Base-by-base conservation (phyloP, 2,888 invertebrate species). In the Epirrita christyi region DNA sequence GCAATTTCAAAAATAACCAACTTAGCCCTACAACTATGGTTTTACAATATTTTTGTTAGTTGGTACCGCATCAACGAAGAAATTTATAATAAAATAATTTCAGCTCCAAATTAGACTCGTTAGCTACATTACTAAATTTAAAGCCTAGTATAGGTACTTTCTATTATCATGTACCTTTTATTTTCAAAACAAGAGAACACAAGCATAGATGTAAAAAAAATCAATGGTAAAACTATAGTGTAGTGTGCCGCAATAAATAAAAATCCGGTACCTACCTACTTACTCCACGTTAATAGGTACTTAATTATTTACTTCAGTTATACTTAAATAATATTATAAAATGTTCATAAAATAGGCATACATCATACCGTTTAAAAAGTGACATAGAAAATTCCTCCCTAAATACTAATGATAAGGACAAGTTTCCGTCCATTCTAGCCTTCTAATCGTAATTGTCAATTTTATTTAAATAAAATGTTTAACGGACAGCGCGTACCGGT, bases 381-480 rank as follows among this genome's bases (percentile, higher is more conserved):
- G 89, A 90, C 89, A 85, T 92, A 91, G 88, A 90, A 89, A 89
- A 86, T 88, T 91, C 85, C 81, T 85, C 86, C 86, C 83, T 90
- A 90, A 75, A 79, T 71, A 78, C 89, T 89, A 88, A 84, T 87
- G 85, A 87, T 88, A 86, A 72, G 74, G 78, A 73, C 78, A 58
- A 83, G 63, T 80, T 81, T 81, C 67, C 71, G 74, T 77, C 81
- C 81, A 73, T 77, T 75, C 58, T 70, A 69, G 67, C 63, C 57
- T 53, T 61, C 59, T 56, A 49, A 54, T 52, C 29, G 49, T 48
- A 42, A 45, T 29, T 58, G 46, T 40, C 38, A 37, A n/a, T 52
- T 53, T 60, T 53, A 49, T 34, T 50, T 43, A 34, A 11, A 37
- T 53, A 50, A 59, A 59, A 47, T 51, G 21, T 38, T 40, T 48